A percentile compares a stretch with the other conserved stretches of the same genome.
Conservation (phyloP, 2,113 vertebrate genomes). For the Poicephalus gulielmi region DNA sequence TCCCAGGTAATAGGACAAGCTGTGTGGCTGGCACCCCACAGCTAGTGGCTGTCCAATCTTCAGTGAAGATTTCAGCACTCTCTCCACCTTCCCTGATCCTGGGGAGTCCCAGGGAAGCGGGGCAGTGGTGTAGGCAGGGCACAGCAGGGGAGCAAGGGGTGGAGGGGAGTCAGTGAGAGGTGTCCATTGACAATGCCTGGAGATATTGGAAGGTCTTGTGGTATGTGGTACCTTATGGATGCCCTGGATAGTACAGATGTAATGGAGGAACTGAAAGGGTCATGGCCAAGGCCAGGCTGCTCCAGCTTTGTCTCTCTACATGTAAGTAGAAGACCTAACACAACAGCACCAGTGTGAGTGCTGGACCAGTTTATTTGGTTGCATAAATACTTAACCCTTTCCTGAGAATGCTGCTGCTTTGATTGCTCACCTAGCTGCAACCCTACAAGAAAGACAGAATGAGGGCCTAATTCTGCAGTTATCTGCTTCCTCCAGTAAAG, state of each 20-base stretch:
- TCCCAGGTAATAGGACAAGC: not conserved
- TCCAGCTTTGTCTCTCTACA: not conserved
- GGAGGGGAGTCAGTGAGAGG: not conserved
- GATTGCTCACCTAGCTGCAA: not conserved
- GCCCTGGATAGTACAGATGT: not conserved
- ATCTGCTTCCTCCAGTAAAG: not conserved
- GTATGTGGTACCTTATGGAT: not conserved
- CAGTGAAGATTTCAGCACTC: not conserved
- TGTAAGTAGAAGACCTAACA: not conserved
- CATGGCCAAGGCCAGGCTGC: not conserved
- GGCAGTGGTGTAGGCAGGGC: not conserved
- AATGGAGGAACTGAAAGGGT: not conserved
- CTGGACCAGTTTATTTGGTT: not conserved
- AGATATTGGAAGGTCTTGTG: not conserved
- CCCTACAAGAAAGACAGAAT: not conserved
- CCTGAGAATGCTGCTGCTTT: not conserved
- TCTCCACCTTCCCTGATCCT: not conserved
- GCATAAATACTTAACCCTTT: not conserved
- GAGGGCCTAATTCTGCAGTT: not conserved
- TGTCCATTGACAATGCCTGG: not conserved
- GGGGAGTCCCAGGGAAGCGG: not conserved
- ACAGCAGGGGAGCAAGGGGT: not conserved
- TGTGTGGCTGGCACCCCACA: not conserved
- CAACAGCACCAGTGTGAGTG: not conserved
- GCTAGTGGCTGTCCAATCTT: not conserved